These are phyloP conservation scores for Tachysurus fulvidraco DNA, from an alignment of 2,113 vertebrate species.

Conservation along the genomic window DNA sequence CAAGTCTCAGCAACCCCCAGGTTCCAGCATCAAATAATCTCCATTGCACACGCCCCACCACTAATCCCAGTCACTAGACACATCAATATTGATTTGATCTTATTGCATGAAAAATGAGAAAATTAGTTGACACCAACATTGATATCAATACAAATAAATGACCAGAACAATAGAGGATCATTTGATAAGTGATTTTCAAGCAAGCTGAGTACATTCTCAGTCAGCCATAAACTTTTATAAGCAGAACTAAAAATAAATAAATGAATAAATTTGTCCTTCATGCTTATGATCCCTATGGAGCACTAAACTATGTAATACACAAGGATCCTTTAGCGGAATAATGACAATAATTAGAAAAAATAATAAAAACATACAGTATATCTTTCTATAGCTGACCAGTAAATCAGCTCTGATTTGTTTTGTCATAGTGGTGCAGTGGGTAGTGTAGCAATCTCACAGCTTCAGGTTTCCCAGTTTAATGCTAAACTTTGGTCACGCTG, in stretches of 20 bases:
- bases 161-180: background rate
- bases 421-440: background rate
- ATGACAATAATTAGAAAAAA: background rate
- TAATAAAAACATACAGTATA: background rate
- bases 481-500: background rate
- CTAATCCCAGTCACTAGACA: background rate
- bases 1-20: conserved; percentile 22
- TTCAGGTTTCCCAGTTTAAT: background rate
- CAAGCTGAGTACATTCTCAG: background rate
- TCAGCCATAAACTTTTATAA: background rate
- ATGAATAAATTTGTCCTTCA: background rate
- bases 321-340: background rate
- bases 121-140: background rate
- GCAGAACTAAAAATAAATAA: background rate
- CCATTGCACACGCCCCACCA: conserved; percentile 4
- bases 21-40: conserved; percentile 30
- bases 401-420: background rate
- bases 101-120: background rate
- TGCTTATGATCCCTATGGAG: background rate
- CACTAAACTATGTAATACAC: background rate
- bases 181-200: background rate
- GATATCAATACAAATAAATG: background rate
- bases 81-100: background rate
- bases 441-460: background rate
- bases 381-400: background rate